Percentiles rank a stretch among this genome's conserved stretches.
phyloP scores from a whole-genome alignment of 2,888 invertebrate species.

The Mylabris sibirica region DNA sequence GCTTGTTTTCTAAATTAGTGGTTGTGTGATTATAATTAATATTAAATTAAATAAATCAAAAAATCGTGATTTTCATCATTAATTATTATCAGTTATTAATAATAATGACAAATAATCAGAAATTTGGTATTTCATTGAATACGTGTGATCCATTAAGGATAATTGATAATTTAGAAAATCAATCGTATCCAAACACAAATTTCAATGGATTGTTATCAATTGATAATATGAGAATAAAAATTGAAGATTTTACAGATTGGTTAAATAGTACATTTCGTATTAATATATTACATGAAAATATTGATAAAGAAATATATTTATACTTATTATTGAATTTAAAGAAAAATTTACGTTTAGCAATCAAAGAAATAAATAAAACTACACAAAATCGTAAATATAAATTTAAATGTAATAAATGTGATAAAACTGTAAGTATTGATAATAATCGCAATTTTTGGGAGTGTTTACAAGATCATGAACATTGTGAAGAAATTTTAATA shows the following conservation, averaged over 20 bases:
- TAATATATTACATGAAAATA: slow-evolving; percentile 33
- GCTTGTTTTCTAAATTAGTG: background rate
- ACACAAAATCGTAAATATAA: slow-evolving; percentile 21
- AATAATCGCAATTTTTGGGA: slow-evolving; percentile 42
- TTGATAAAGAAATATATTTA: slow-evolving; percentile 36
- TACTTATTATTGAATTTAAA: slow-evolving; percentile 42
- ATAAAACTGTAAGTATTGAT: slow-evolving; percentile 34
- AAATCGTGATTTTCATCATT: background rate
- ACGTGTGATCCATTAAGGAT: background rate
- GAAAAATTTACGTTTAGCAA: slow-evolving; percentile 40
- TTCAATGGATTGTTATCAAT: slow-evolving; percentile 17
- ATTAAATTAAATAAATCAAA: background rate
- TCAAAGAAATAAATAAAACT: slow-evolving; percentile 38
- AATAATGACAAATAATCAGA: background rate
- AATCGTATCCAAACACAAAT: slow-evolving; percentile 19
- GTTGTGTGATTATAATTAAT: background rate
- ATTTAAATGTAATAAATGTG: slow-evolving; percentile 42
- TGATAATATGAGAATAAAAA: slow-evolving; percentile 33
- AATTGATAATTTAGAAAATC: slow-evolving; percentile 24
- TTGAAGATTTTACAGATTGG: slow-evolving; percentile 41
- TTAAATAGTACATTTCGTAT: slow-evolving; percentile 40
- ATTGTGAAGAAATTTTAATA: slow-evolving; percentile 41
- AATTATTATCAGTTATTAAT: background rate
- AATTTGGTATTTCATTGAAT: background rate
- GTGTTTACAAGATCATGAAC: slow-evolving; percentile 43